Evolutionary conservation across 2,113 vertebrate genomes (phyloP).

Genomic region (Crotalus tigris): DNA sequence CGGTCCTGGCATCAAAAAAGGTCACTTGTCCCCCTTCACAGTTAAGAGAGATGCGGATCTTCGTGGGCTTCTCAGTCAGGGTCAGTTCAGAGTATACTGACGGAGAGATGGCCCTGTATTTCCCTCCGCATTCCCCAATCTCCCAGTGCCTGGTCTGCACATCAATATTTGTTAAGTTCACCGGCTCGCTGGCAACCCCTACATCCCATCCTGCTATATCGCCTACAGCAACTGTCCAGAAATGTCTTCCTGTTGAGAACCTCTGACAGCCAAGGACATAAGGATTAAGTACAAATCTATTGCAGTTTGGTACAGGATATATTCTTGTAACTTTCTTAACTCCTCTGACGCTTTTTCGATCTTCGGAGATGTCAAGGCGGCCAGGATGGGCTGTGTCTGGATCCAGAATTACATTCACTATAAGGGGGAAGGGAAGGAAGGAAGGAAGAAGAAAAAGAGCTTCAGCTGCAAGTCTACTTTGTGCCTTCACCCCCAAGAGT

Average conservation of each 20-base stretch:
- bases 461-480: background rate
- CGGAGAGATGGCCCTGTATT: background rate
- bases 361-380: fast-evolving
- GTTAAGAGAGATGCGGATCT: background rate
- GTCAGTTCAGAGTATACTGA: background rate
- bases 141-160: background rate
- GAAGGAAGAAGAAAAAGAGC: background rate
- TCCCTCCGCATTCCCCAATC: background rate
- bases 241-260: background rate
- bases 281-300: background rate
- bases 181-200: background rate
- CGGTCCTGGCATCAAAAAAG: background rate
- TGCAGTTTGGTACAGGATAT: fast-evolving
- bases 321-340: fast-evolving
- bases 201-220: background rate
- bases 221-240: background rate
- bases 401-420: background rate
- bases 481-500: background rate
- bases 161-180: background rate
- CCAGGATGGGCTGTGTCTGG: background rate
- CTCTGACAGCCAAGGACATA: background rate
- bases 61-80: background rate
- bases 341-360: background rate
- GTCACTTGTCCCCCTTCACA: background rate
- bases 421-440: background rate